phyloP scores from a whole-genome alignment of 2,113 vertebrate species.

The Tragulus kanchil region DNA sequence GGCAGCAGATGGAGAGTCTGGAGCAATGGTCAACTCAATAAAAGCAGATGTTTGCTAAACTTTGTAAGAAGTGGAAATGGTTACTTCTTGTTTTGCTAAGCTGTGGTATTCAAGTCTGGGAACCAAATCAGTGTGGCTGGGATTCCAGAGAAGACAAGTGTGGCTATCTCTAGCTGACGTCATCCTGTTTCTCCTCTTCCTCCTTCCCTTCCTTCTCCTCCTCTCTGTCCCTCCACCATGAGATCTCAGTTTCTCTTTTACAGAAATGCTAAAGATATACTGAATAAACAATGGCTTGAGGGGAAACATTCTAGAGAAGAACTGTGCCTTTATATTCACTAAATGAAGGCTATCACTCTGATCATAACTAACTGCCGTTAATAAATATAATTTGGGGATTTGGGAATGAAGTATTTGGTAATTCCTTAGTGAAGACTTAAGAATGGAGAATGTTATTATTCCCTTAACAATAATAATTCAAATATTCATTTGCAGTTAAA shows the following conservation, averaged over 20 bases:
- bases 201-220: rapidly evolving
- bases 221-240: no score
- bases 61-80: neutral
- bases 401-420: neutral
- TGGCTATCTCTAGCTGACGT: rapidly evolving
- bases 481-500: neutral
- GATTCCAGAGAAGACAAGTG: neutral
- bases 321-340: neutral
- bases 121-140: neutral
- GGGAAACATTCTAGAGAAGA: neutral
- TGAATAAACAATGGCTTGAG: neutral
- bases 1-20: neutral
- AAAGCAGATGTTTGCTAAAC: neutral
- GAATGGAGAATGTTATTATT: neutral
- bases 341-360: neutral
- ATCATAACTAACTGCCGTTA: neutral
- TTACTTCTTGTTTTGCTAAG: neutral
- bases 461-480: neutral
- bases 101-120: neutral
- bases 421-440: neutral
- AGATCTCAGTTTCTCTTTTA: neutral
- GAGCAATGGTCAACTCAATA: neutral
- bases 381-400: neutral
- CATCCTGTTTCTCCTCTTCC: no score
- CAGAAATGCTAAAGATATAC: neutral